Evolutionary conservation across 1,140 invertebrate genomes (phyloP), one percentile per base, ranked within the genome.

Genomic region (Macrobrachium nipponense): DNA sequence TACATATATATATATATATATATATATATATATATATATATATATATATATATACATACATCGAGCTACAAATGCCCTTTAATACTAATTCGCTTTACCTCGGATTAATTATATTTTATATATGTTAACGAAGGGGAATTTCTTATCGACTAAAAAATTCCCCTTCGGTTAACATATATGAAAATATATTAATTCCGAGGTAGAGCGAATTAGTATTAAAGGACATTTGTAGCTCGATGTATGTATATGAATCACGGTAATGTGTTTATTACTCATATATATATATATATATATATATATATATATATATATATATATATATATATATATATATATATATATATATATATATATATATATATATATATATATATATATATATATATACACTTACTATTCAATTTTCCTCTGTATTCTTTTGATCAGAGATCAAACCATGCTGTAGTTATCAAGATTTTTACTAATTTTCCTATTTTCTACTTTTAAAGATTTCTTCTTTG

Each of bases 11-110:
- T 66, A 23, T 66, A 51, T 51, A 51, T 51, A 51, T 51, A 51
- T 51, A 66, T 66, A 66, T 66, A 66, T 66, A 66, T 66, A 66
- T 66, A 66, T 66, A 66, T 66, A 66, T 66, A 66, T 66, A 66
- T 66, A 66, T 66, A 66, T 66, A 51, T 66, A 66, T 66, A 18
- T 66, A 66, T 66, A 66, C 14, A 66, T 66, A 66, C 14, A 66
- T 66, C 4, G 5, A 66, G 5, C 5, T 66, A 66, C 14, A 51
- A 5, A 51, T 51, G 10, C 44, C 5, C 10, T 51, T 51, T 51
- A 5, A 51, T 51, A 51, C 44, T n/a, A n/a, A n/a, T n/a, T n/a
- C n/a, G n/a, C n/a, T n/a, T n/a, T n/a, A n/a, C n/a, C n/a, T n/a
- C n/a, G n/a, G n/a, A n/a, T n/a, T n/a, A n/a, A n/a, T n/a, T n/a